Evolutionary conservation across 2,888 invertebrate genomes (phyloP).

Genomic region (Phalangium opilio): DNA sequence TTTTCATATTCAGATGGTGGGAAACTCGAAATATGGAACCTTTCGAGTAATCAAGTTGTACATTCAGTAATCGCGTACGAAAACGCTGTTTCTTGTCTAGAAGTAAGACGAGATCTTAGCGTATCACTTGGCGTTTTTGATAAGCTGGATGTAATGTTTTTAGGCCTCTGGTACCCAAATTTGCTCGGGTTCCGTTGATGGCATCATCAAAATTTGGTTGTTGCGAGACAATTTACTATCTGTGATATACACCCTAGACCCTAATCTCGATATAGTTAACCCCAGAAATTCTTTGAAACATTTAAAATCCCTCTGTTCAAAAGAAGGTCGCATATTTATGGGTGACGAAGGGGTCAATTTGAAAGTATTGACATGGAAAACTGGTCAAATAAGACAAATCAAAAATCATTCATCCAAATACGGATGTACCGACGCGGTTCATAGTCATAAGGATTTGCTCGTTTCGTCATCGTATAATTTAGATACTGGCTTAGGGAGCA

Average conservation of each 20-base stretch:
- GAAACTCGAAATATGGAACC: no score
- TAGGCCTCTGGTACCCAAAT: neutral
- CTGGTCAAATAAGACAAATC: neutral
- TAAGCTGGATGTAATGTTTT: no score
- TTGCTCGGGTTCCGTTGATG: neutral
- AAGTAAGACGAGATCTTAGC: no score
- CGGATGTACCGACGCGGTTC: neutral
- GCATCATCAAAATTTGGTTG: neutral
- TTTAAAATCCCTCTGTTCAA: neutral
- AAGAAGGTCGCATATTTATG: neutral
- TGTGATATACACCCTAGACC: neutral
- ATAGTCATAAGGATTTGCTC: neutral
- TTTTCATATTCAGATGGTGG: no score
- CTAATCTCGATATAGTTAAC: neutral
- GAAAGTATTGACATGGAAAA: neutral
- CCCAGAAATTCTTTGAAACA: neutral
- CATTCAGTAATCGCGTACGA: no score
- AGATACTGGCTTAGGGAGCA: neutral
- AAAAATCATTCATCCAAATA: neutral
- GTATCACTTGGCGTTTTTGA: no score
- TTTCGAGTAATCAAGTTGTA: no score
- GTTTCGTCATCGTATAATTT: neutral
- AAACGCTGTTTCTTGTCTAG: no score
- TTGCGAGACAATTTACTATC: neutral
- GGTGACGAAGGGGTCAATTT: neutral